Percentiles rank a stretch among this genome's conserved stretches.
These are phyloP conservation scores for Salvelinus fontinalis DNA, from an alignment of 2,113 vertebrate genomes.

Conservation along the genomic window DNA sequence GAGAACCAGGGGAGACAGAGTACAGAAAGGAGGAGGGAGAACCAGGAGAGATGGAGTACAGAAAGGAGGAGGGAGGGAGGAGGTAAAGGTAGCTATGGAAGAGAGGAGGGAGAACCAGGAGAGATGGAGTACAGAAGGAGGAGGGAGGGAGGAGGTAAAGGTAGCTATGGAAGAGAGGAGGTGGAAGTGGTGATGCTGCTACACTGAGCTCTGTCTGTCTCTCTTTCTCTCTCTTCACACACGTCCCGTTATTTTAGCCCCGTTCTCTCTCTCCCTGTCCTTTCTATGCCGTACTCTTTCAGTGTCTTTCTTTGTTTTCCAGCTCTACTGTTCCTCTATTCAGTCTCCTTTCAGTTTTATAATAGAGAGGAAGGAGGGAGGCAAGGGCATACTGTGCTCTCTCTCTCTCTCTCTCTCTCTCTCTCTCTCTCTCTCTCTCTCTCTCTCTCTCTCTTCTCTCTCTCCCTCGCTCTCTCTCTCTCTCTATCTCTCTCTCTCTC, in stretches of 20 bases:
- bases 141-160: neutral
- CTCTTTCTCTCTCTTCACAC: neutral
- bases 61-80: neutral
- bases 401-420: too few relatives aligned
- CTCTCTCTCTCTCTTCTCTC: neutral
- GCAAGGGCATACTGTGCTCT: neutral
- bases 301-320: conserved; percentile 2
- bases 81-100: too few relatives aligned
- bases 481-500: too few relatives aligned
- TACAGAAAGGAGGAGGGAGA: neutral
- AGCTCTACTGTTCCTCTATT: conserved; percentile 9
- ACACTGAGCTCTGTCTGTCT: too few relatives aligned
- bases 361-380: too few relatives aligned
- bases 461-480: neutral
- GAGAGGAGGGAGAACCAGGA: too few relatives aligned
- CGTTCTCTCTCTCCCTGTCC: conserved; percentile 44
- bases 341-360: neutral
- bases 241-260: neutral
- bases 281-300: conserved; percentile 6
- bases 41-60: neutral
- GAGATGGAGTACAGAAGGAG: too few relatives aligned
- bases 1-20: neutral
- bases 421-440: too few relatives aligned
- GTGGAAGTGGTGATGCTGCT: neutral
- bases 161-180: neutral